Conservation (phyloP, 2,113 vertebrate species). For the Pungitius pungitius region DNA sequence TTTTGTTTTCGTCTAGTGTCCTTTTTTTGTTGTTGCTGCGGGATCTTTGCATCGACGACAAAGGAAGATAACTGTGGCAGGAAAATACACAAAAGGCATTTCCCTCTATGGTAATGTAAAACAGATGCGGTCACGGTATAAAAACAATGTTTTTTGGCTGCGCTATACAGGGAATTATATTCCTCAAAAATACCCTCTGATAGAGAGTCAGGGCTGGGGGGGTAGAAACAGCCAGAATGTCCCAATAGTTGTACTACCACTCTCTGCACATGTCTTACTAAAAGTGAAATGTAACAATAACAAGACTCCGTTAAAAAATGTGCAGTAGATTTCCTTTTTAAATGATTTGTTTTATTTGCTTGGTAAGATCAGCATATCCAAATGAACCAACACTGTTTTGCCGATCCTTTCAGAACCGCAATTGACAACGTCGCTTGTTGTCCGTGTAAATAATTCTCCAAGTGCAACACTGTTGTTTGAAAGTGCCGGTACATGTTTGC, state of each 20-base stretch:
- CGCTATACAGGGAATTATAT: neutral
- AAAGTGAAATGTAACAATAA: neutral
- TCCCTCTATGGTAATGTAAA: conserved; percentile 18
- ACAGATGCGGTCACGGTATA: conserved; percentile 2
- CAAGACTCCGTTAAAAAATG: neutral
- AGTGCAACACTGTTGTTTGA: neutral
- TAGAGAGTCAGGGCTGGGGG: neutral
- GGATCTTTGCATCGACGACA: neutral
- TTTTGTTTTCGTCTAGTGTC: neutral
- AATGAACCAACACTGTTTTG: neutral
- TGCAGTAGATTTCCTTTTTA: no score
- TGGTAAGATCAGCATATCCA: neutral
- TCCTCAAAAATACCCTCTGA: neutral
- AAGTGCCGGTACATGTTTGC: neutral
- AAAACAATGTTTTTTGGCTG: neutral
- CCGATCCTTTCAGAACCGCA: no score
- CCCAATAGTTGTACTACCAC: neutral
- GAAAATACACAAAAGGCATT: conserved; percentile 32
- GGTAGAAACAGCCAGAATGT: neutral
- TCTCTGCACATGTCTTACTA: neutral
- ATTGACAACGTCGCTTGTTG: neutral
- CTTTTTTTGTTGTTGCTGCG: neutral
- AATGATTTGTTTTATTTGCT: neutral
- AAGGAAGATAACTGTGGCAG: conserved; percentile 12
- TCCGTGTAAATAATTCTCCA: neutral